A percentile compares a stretch with the other conserved stretches of the same genome.
phyloP scores from a whole-genome alignment of 2,888 invertebrate species.

The Apodemia zela region DNA sequence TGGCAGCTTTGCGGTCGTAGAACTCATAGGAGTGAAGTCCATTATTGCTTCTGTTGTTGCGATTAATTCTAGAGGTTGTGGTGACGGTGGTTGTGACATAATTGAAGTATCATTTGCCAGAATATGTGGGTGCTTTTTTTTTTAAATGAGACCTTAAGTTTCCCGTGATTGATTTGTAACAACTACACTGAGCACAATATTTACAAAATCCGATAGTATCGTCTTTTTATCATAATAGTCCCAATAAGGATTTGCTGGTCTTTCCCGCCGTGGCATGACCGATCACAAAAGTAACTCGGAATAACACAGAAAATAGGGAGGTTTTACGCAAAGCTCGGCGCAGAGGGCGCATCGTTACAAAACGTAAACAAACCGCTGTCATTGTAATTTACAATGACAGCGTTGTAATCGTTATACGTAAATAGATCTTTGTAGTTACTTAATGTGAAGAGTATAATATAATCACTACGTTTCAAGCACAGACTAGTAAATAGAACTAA shows the following conservation, averaged over 20 bases:
- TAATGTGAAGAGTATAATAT: too few species aligned
- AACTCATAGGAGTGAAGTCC: not conserved
- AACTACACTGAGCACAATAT: not conserved
- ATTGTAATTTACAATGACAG: too few species aligned
- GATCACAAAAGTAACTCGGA: too few species aligned
- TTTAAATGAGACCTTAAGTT: conserved; percentile 14
- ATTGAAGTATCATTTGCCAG: not conserved
- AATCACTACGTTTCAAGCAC: too few species aligned
- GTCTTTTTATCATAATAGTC: not conserved
- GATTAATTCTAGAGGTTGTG: not conserved
- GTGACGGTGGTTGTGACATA: too few species aligned
- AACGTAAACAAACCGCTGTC: too few species aligned
- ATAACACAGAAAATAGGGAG: too few species aligned
- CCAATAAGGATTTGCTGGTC: not conserved
- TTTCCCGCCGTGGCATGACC: not conserved
- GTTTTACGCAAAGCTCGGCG: too few species aligned
- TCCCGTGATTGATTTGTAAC: not conserved
- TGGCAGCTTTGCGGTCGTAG: not conserved
- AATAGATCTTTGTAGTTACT: too few species aligned
- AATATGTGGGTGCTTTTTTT: conserved; percentile 4
- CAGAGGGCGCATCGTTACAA: too few species aligned
- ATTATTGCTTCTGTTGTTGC: not conserved
- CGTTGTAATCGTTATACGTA: too few species aligned
- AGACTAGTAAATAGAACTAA: too few species aligned
- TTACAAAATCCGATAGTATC: conserved; percentile 22